Conservation (phyloP, 2,888 invertebrate genomes). For the Macropis europaea region DNA sequence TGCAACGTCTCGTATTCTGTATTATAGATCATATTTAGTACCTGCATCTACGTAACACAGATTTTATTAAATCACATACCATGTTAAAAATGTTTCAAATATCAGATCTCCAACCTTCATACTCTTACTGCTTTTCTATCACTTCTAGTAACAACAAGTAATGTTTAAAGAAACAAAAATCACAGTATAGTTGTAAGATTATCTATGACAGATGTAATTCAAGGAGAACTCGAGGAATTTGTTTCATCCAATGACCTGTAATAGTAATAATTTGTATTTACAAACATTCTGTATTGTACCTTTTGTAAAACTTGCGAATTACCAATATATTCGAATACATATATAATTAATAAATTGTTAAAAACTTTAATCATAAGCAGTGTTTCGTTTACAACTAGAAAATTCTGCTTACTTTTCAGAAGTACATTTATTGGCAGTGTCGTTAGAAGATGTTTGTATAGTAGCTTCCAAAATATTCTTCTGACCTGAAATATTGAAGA, state of each 20-base stretch:
- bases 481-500: constrained; percentile 59
- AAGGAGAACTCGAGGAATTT: constrained; percentile 54
- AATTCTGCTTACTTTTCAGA: constrained; percentile 67
- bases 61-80: constrained; percentile 23
- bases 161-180: constrained; percentile 41
- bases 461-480: constrained; percentile 62
- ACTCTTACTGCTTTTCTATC: constrained; percentile 6
- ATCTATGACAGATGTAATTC: constrained; percentile 30
- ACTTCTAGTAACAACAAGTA: constrained; percentile 32
- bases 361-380: neutral
- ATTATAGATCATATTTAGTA: constrained; percentile 7
- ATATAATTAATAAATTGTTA: neutral
- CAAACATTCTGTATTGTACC: neutral
- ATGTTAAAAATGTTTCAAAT: constrained; percentile 18
- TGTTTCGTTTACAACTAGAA: neutral
- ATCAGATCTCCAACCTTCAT: constrained; percentile 15
- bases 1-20: neutral
- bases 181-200: constrained; percentile 49
- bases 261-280: constrained; percentile 17
- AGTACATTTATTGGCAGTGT: constrained; percentile 60
- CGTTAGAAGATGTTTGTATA: constrained; percentile 59
- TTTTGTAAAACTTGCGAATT: neutral
- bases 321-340: neutral
- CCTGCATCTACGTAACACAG: constrained; percentile 11
- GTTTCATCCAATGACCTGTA: constrained; percentile 58